phyloP scores from a whole-genome alignment of 2,797 vertebrate genomes.

The Sebastes matsubarae region DNA sequence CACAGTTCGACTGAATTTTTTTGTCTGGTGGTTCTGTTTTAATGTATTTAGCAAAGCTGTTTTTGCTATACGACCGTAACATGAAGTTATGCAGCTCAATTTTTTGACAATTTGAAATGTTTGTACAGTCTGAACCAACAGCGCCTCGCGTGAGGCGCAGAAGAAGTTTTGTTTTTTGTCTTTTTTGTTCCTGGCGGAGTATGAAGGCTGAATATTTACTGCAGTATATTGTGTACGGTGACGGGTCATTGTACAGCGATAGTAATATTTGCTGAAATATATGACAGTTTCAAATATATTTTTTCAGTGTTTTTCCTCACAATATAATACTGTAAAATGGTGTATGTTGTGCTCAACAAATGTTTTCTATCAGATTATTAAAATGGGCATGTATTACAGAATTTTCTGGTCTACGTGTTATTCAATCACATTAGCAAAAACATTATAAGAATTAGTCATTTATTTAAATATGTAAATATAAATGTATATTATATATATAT shows the following conservation, averaged over 20 bases:
- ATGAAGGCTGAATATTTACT: conserved; percentile 76
- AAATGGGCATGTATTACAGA: conserved; percentile 90
- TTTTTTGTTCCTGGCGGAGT: conserved; percentile 29
- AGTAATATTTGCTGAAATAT: conserved; percentile 86
- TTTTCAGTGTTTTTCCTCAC: conserved; percentile 85
- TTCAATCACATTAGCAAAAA: background rate
- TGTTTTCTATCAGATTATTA: conserved; percentile 96
- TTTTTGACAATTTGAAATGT: conserved; percentile 53
- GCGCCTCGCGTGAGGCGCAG: conserved; percentile 77
- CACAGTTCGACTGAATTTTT: conserved; percentile 56
- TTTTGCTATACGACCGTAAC: conserved; percentile 49
- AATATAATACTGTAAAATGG: conserved; percentile 86
- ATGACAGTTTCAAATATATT: conserved; percentile 88
- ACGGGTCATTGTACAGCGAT: conserved; percentile 86
- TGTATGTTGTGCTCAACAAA: conserved; percentile 91
- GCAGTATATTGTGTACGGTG: conserved; percentile 84
- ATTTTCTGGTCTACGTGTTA: conserved; percentile 9
- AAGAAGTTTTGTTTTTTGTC: conserved; percentile 53
- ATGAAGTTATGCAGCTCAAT: conserved; percentile 43
- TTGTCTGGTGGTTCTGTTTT: conserved; percentile 85
- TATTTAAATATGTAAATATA: background rate
- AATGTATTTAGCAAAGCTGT: conserved; percentile 75
- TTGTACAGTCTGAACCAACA: conserved; percentile 83
- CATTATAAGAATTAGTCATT: background rate
- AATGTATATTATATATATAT: too few relatives aligned